Evolutionary conservation across 2,113 vertebrate genomes (phyloP).

Genomic region (Oncorhynchus nerka): DNA sequence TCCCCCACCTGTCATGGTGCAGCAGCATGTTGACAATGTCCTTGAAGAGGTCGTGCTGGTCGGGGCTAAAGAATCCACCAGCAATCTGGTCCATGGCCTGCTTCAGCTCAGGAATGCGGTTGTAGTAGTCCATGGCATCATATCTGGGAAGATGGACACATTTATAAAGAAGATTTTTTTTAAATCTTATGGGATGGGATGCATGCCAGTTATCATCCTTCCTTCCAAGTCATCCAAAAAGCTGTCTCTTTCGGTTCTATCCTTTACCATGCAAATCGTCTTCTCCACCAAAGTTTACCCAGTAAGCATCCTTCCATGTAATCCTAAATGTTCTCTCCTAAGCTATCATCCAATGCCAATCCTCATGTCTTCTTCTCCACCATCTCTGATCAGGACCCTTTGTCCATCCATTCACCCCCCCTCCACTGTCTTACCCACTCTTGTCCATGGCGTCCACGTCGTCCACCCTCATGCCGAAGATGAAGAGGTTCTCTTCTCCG

Average conservation of each 20-base stretch:
- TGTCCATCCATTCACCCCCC: background rate
- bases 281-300: too few species aligned
- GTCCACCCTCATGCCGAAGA: conserved; percentile 89
- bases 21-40: conserved; percentile 85
- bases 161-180: background rate
- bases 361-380: background rate
- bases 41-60: conserved; percentile 88
- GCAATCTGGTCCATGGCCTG: conserved; percentile 87
- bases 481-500: conserved; percentile 83
- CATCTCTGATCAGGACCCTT: background rate
- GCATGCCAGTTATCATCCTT: background rate
- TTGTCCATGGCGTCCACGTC: conserved; percentile 83
- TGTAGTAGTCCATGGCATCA: conserved; percentile 82
- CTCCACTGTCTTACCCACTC: conserved; percentile 70
- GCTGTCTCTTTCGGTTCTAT: too few species aligned
- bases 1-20: conserved; percentile 76
- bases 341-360: background rate
- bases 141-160: conserved; percentile 70
- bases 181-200: too few species aligned
- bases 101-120: conserved; percentile 84
- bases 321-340: background rate
- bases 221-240: too few species aligned
- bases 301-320: too few species aligned
- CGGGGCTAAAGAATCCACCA: conserved; percentile 87
- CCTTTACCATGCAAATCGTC: too few species aligned